Base-by-base conservation (phyloP, 2,888 invertebrate genomes). In the Euclidia mi region DNA sequence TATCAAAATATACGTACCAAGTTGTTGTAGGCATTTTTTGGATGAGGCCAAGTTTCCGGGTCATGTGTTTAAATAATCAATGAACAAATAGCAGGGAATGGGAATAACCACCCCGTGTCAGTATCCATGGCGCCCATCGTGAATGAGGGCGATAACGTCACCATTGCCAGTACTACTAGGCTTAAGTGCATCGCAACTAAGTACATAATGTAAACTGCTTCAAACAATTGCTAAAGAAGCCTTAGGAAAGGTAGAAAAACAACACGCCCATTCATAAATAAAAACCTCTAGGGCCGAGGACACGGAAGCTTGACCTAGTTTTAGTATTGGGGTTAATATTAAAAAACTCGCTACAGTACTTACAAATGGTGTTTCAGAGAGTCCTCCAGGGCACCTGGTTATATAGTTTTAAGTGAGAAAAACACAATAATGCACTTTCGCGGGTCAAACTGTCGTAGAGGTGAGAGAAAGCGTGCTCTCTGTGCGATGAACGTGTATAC, bases 271-370 rank as follows among this genome's bases (percentile, higher is more conserved):
- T 87, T 89, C 87, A 89, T 88, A 90, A 91, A 88, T 87, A 87
- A 91, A 85, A 86, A 81, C 78, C 81, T 79, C 82, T 84, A 76
- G 81, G 82, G 82, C 82, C 80, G 88, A 88, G 91, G 88, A 89
- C 92, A 85, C 89, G 88, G 88, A 88, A 88, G 91, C 86, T 81
- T 93, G 94, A 93, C 94, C 94, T 87, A 93, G 78, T 87, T 94
- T 69, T 67, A 47, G 48, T 69, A 79, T 73, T 56, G 59, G 63
- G 68, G 71, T 70, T 71, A 59, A 58, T 56, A 47, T 63, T 53
- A 60, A 56, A 44, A 55, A 68, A 44, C 60, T 68, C 56, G 56
- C 46, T 65, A 40, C 10, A 47, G 52, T 84, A 93, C 93, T 93
- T 79, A 92, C 94, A 91, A 79, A 72, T 89, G 91, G 70, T 88